Evolutionary conservation across 2,888 invertebrate species (phyloP).

Genomic region (Lochmaea capreae): DNA sequence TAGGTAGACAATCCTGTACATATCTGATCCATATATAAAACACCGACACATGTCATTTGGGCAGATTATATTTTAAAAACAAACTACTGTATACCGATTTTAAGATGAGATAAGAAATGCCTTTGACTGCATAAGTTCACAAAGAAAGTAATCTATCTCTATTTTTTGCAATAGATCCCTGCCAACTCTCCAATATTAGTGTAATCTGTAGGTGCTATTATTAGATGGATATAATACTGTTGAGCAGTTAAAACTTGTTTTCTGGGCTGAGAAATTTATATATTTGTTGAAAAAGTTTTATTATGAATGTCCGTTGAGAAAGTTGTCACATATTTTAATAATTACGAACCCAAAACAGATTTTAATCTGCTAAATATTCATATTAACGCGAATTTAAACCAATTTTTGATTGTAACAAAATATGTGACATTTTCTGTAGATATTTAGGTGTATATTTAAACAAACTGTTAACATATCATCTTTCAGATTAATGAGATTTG

Average conservation of each 20-base stretch:
- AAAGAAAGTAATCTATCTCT: constrained; percentile 20
- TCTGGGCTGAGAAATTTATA: constrained; percentile 42
- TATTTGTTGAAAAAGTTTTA: constrained; percentile 24
- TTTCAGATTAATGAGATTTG: constrained; percentile 28
- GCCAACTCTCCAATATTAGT: constrained; percentile 9
- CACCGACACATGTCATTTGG: no score
- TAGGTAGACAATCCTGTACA: no score
- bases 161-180: constrained; percentile 16
- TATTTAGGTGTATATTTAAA: constrained; percentile 6
- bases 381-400: not conserved
- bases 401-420: not conserved
- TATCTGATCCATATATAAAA: no score
- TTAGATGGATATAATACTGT: constrained; percentile 48
- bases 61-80: not conserved
- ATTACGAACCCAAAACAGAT: not conserved
- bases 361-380: not conserved
- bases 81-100: not conserved
- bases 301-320: constrained; percentile 11
- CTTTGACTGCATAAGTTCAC: no score
- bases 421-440: constrained; percentile 6
- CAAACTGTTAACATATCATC: constrained; percentile 5
- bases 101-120: not conserved
- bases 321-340: constrained; percentile 5
- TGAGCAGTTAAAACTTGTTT: constrained; percentile 47
- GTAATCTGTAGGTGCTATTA: constrained; percentile 50